A percentile compares a stretch with the other conserved stretches of the same genome.
phyloP scores from a whole-genome alignment of 2,113 vertebrate species.

The Perognathus longimembris region DNA sequence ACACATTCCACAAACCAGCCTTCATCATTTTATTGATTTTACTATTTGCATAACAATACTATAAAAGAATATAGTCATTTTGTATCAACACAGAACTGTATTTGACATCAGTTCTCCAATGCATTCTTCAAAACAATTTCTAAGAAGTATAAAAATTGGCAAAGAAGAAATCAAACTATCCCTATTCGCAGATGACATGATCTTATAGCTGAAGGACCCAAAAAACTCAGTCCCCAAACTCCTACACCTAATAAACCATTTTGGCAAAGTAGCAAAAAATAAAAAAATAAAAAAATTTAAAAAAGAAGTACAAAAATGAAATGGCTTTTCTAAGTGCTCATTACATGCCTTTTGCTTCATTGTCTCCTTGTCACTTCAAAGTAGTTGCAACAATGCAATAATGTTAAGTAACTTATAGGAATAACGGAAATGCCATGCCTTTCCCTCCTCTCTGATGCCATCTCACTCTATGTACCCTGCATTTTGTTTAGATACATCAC shows the following conservation, averaged over 20 bases:
- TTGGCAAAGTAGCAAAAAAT: too few relatives aligned
- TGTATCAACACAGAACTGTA: conserved; percentile 31
- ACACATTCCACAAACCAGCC: neutral
- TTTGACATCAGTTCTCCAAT: neutral
- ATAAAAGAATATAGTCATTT: neutral
- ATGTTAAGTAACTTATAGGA: neutral
- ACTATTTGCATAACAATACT: neutral
- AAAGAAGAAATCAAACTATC: too few relatives aligned
- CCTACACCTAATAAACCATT: too few relatives aligned
- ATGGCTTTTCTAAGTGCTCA: neutral
- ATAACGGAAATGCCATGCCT: neutral
- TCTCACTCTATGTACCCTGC: neutral
- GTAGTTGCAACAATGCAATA: neutral
- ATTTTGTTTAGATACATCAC: neutral
- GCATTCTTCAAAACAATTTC: neutral
- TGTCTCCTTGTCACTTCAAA: neutral
- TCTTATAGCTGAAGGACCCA: too few relatives aligned
- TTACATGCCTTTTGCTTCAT: neutral
- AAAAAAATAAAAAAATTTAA: too few relatives aligned
- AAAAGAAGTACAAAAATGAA: too few relatives aligned
- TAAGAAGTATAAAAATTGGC: neutral
- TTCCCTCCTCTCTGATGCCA: neutral
- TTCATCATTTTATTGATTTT: neutral
- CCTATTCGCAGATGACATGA: too few relatives aligned
- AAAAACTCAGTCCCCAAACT: too few relatives aligned